Base-by-base conservation (phyloP, 2,888 invertebrate species). In the Eurytoma californica region DNA sequence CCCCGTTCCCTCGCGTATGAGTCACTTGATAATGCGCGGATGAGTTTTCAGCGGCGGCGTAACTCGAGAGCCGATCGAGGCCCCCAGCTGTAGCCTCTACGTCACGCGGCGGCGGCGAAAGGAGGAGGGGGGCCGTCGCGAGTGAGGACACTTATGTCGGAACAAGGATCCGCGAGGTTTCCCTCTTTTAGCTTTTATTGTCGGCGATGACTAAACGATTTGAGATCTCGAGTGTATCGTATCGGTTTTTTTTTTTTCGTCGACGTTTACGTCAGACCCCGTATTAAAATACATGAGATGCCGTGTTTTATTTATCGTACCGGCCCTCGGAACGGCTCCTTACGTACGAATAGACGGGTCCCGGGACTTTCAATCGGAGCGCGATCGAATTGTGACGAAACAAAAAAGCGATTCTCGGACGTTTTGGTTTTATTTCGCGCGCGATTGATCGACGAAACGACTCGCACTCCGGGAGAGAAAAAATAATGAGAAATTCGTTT, bases 11-110 rank as follows among this genome's bases (percentile, higher is more conserved):
- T 18, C 58, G 30, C 24, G 55, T 57, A 16, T 81, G 75, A 81
- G 81, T 81, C 78, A 79, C 72, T 60, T 68, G 78, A 81, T 79
- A 76, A 81, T 81, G 30, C 65, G 72, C 69, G 76, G 75, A 81
- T 79, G 78, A 81, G 65, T 78, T 81, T 78, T 67, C 78, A 74
- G 67, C 55, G 70, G 16, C 13, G 7, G 49, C 58, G 72, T 68
- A 55, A 72, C 63, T 47, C 51, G 72, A 20, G 51, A 63, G 20
- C 20, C 20, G 70, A 61, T 18, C 30, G 49, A 66, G 61, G 58
- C 24, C 16, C 67, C 16, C 67, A 47, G 58, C 2, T 18, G 12
- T 39, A 13, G 5, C 18, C 12, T 57, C 60, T 78, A 68, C 68
- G 68, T 78, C 61, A 78, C 12, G 58, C 7, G 49, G 2, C 20